Evolutionary conservation across 2,888 invertebrate genomes (phyloP).

Genomic region (Epistrophella euchroma): DNA sequence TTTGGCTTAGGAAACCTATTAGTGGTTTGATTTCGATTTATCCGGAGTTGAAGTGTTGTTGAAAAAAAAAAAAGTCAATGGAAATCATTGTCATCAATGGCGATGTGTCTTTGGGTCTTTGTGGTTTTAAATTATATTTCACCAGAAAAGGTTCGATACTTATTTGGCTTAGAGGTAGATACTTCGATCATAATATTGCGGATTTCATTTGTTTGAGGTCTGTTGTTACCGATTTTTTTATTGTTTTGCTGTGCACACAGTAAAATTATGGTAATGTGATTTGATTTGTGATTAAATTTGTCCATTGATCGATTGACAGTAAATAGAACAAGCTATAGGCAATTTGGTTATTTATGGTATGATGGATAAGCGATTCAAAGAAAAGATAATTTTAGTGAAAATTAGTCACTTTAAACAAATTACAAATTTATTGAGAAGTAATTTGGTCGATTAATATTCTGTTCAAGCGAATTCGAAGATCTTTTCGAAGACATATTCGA

Average conservation of each 20-base stretch:
- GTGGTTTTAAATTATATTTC: slow-evolving; percentile 61
- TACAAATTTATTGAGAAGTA: neutral
- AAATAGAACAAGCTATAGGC: neutral
- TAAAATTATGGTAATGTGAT: slow-evolving; percentile 36
- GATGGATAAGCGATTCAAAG: neutral
- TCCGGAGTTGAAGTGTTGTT: slow-evolving; percentile 29
- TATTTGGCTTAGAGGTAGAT: slow-evolving; percentile 21
- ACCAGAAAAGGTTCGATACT: slow-evolving; percentile 55
- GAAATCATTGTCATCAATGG: slow-evolving; percentile 39
- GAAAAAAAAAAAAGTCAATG: slow-evolving; percentile 30
- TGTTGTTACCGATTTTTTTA: slow-evolving; percentile 1
- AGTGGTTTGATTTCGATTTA: slow-evolving; percentile 58
- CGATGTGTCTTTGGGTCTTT: slow-evolving; percentile 39
- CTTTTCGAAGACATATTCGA: neutral
- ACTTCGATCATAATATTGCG: slow-evolving; percentile 51
- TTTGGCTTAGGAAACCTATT: slow-evolving; percentile 67
- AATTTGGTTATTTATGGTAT: neutral
- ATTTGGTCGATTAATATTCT: neutral
- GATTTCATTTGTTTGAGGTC: slow-evolving; percentile 25
- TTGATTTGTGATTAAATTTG: slow-evolving; percentile 47
- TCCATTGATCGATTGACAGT: slow-evolving; percentile 5
- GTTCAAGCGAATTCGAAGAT: neutral
- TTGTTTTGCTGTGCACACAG: neutral
- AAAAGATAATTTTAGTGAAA: neutral
- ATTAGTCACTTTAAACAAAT: slow-evolving; percentile 20